phyloP scores from a whole-genome alignment of 2,113 vertebrate genomes.

The Paramisgurnus dabryanus region DNA sequence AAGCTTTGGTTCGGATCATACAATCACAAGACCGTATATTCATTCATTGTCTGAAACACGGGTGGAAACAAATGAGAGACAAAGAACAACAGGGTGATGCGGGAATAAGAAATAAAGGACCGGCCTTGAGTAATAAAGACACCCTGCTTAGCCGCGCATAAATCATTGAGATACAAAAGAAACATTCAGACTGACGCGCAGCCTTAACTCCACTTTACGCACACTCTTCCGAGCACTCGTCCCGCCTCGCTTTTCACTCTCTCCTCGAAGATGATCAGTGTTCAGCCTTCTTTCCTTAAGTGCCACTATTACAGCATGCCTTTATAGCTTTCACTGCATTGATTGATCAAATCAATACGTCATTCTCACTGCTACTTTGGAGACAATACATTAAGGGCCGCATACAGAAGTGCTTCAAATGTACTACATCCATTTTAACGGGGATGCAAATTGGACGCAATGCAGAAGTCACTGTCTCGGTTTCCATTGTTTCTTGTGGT shows the following conservation, averaged over 20 bases:
- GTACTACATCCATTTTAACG: constrained; percentile 27
- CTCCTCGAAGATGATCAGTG: constrained; percentile 53
- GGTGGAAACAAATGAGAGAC: constrained; percentile 51
- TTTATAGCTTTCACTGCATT: constrained; percentile 74
- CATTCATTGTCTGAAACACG: constrained; percentile 28
- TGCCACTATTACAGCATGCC: constrained; percentile 73
- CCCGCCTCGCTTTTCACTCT: constrained; percentile 10
- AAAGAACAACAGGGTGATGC: constrained; percentile 45
- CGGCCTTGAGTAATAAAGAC: constrained; percentile 59
- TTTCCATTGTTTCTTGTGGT: constrained; percentile 20
- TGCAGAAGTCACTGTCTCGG: neutral
- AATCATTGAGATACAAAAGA: constrained; percentile 72
- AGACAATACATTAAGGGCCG: constrained; percentile 71
- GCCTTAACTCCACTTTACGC: constrained; percentile 60
- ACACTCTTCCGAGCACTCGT: neutral
- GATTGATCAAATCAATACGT: constrained; percentile 77
- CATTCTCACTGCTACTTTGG: constrained; percentile 68
- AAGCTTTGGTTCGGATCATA: no score
- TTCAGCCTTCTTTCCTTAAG: constrained; percentile 69
- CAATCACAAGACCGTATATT: constrained; percentile 14
- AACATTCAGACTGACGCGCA: constrained; percentile 51
- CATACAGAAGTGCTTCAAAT: constrained; percentile 55
- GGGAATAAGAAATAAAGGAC: constrained; percentile 46
- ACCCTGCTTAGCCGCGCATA: constrained; percentile 64
- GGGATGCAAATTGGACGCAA: neutral